Conservation (phyloP, 2,797 vertebrate species). For the Neosilurus hyrtlii region DNA sequence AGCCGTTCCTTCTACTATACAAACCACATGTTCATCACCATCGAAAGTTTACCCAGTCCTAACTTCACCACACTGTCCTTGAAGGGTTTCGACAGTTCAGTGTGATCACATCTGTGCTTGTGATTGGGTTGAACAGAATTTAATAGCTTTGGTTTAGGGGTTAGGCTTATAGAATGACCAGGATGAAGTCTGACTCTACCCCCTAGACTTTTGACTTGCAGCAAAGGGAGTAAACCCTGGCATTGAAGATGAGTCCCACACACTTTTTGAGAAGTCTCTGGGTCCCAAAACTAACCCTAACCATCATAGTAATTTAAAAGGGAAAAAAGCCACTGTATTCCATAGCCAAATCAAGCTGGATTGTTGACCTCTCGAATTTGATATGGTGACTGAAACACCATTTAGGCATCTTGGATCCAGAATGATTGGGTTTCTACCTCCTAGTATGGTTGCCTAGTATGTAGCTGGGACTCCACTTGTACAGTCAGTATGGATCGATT, state of each 20-base stretch:
- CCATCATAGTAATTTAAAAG: background rate
- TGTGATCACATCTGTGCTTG: background rate
- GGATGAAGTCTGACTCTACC: background rate
- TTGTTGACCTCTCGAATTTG: background rate
- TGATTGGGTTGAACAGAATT: background rate
- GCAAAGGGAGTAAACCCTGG: background rate
- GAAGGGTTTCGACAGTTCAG: background rate
- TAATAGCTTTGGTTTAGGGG: background rate
- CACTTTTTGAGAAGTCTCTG: background rate
- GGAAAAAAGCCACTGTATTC: background rate
- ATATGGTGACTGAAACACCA: background rate
- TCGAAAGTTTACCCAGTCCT: background rate
- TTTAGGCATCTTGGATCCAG: background rate
- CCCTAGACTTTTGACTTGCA: background rate
- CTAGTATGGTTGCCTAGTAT: background rate
- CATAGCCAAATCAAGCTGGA: background rate
- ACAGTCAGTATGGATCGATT: background rate
- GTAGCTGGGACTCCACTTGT: background rate
- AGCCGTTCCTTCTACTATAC: background rate
- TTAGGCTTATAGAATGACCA: background rate
- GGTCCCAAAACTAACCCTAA: background rate
- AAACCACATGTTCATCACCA: background rate
- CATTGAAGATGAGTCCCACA: background rate
- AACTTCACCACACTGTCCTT: background rate
- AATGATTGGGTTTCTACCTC: background rate